A percentile compares a stretch with the other conserved stretches of the same genome.
Conservation (phyloP, 2,797 vertebrate genomes). For the Pseudochirops cupreus region DNA sequence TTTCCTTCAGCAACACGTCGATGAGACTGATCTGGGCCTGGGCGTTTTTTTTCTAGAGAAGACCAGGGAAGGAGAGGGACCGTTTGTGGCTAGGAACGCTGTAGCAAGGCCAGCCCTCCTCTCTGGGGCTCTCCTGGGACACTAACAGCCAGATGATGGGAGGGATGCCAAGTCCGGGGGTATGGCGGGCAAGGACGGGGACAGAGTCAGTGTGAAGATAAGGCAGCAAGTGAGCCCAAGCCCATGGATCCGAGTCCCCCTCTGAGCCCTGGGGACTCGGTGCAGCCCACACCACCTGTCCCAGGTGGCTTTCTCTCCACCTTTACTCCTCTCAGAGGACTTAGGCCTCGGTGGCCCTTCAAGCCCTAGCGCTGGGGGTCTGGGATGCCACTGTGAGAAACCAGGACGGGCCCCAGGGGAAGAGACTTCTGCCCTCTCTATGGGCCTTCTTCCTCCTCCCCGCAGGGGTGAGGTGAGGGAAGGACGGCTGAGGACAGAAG, state of each 20-base stretch:
- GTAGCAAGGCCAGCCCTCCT: not conserved
- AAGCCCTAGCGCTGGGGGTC: not conserved
- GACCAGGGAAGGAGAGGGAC: not conserved
- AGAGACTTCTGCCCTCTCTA: not conserved
- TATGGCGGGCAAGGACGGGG: too few relatives aligned
- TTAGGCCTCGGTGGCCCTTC: too few relatives aligned
- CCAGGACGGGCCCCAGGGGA: not conserved
- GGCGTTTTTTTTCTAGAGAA: constrained; percentile 68
- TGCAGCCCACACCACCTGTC: too few relatives aligned
- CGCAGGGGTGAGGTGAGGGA: not conserved
- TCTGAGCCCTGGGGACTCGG: not conserved
- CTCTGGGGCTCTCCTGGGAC: not conserved
- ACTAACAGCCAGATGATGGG: not conserved
- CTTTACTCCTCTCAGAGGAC: not conserved
- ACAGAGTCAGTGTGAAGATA: not conserved
- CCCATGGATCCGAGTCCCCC: too few relatives aligned
- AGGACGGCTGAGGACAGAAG: not conserved
- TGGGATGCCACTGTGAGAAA: not conserved
- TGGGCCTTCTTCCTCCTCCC: not conserved
- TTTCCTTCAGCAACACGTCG: constrained; percentile 88
- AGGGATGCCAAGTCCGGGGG: not conserved
- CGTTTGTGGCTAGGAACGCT: not conserved
- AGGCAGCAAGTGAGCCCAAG: not conserved
- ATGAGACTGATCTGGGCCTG: constrained; percentile 79
- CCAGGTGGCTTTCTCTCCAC: too few relatives aligned